Evolutionary conservation across 2,113 vertebrate species (phyloP), one percentile per base, ranked within the genome.

Genomic region (Mobula birostris): DNA sequence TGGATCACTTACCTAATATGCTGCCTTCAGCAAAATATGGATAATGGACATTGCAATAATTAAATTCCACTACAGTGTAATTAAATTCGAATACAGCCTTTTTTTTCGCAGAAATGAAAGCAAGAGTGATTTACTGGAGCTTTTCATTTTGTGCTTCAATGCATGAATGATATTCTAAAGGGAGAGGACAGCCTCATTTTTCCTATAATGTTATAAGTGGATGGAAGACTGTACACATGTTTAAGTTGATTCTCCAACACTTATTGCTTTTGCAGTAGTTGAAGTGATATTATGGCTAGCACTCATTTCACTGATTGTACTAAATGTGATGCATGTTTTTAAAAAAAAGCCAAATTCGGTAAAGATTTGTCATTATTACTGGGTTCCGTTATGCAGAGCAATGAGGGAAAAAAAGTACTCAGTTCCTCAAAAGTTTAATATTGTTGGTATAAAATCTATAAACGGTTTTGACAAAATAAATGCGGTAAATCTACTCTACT

Each of bases 31-130:
- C 91, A 93, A 93, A 93, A 93, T 70, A 93, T 40, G 32, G 68
- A 74, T 72, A 93, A 93, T 74, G 66, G 91, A 93, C 91, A 93
- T 56, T 93, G 68, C 24, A 74, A 48, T 93, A 93, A 93, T 93
- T 93, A 93, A 93, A 93, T 74, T 93, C 91, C 40, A 93, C 40
- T 74, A 93, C 48, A 24, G 11, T 56, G 29, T 93, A 93, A 93
- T 93, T 93, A 93, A 93, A 93, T 74, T 76, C 5, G 21, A 93
- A 36, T 76, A 74, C 70, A 74, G 19, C 36, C 9, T 76, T 24
- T 93, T 93, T 74, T 24, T 48, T 76, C 19, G 74, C n/a, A 70
- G 36, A 27, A 14, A 76, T 27, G 9, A 93, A 93, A 93, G 91
- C 70, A 93, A 72, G 40, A 40, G 17, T 70, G 74, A 74, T 56